Evolutionary conservation across 2,797 vertebrate genomes (phyloP), one percentile per base, ranked within the genome.

Genomic region (Typhlichthys eigenmanni): DNA sequence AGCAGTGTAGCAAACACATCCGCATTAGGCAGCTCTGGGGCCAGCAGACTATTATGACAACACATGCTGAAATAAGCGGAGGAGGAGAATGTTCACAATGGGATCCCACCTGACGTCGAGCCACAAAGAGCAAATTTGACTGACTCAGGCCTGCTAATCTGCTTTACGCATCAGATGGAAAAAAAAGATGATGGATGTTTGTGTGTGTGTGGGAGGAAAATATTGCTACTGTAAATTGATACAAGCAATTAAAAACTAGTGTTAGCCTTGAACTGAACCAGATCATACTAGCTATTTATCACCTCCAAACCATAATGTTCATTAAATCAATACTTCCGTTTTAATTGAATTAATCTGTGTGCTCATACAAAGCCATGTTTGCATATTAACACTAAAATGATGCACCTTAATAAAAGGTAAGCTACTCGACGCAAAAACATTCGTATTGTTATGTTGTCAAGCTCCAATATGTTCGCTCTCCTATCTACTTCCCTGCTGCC

Each of bases 141-240:
- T 29, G 48, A 24, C 62, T 75, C 68, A 69, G 70, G 71, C 65
- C 62, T 62, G 68, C 47, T 79, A 64, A 79, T 84, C 60, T 67
- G 71, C 51, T 75, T 54, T 62, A 17, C 72, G 72, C 66, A 62
- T 49, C 67, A 82, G 70, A 72, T 78, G 70, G 19, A 12, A 51
- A 84, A 80, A 79, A 79, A 66, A 76, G 71, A 80, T 74, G 76
- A 82, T 72, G 63, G 51, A 53, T 74, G 49, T 65, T 43, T 55
- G 17, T 43, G 16, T 64, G 34, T 65, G 47, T 59, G 16, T 47
- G 45, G 14, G 43, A 16, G 43, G 45, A 14, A 14, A 55, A 16
- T 13, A 63, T 24, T 3, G 24, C 24, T 29, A 29, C 54, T 63
- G 47, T 46, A 43, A 55, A 47, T 59, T 47, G 46, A 76, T 8